Base-by-base conservation (phyloP, 2,113 vertebrate genomes). In the Todiramphus chloris region DNA sequence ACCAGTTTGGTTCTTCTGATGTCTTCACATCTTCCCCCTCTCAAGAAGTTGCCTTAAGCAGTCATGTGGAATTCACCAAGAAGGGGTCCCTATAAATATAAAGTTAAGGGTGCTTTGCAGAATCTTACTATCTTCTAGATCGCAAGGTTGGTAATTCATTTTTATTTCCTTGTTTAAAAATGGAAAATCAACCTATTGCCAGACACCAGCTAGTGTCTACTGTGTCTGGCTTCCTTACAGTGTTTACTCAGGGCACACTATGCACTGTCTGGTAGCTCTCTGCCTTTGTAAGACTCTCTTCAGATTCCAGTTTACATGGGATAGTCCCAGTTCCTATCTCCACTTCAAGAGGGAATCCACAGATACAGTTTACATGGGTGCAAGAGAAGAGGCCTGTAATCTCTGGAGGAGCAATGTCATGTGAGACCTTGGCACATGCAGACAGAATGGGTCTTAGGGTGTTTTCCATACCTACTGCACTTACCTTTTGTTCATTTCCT, bases 371-470 rank as follows among this genome's bases (percentile, higher is more conserved):
- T 69, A 73, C 1, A 1, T 58, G 33, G 30, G 15, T 53, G 15
- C 24, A 58, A 51, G 53, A 89, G 37, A 59, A 69, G 11, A 82
- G 6, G 16, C 46, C 87, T 2, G 2, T 58, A 58, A 30, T 9
- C 3, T 62, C 39, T 62, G 63, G n/a, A 63, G 27, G 23, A 64
- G 21, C 39, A 60, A 68, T 77, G 30, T 35, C 4, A 0, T 39
- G 30, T 66, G 30, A 87, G 60, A 48, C 66, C 33, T 75, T 90
- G 25, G n/a, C 37, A 44, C 13, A n/a, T 78, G 50, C 9, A 50
- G 35, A 19, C 75, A 11, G 12, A n/a, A 0, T 67, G 27, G 31
- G 5, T 8, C 24, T 85, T 82, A 31, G 0, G 16, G 31, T 0
- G 0, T 83, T 88, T 63, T 70, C 56, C 4, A 12, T 70, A 18